These are phyloP conservation scores for Elgaria multicarinata DNA, from an alignment of 2,113 vertebrate species.

Conservation along the genomic window DNA sequence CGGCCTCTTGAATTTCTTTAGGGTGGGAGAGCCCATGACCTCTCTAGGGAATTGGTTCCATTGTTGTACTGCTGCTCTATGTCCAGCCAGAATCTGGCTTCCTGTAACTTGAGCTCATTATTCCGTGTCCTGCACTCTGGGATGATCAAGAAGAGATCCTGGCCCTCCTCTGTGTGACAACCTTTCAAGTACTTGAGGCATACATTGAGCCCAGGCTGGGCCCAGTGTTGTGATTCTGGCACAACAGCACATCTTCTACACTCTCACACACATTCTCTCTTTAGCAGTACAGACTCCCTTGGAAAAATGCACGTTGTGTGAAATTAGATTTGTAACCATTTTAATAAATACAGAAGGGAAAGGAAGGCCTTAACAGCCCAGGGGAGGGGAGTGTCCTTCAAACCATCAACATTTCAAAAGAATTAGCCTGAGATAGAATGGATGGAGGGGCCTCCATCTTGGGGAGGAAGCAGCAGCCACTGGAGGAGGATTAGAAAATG, in stretches of 20 bases:
- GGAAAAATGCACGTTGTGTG: not conserved
- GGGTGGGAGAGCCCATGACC: too few species aligned
- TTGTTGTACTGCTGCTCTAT: too few species aligned
- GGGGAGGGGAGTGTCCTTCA: not conserved
- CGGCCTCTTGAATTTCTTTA: too few species aligned
- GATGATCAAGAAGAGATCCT: too few species aligned
- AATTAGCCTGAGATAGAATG: not conserved
- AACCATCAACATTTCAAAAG: not conserved
- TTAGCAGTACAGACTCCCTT: not conserved
- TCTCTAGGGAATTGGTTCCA: too few species aligned
- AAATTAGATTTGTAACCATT: not conserved
- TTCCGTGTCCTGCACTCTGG: too few species aligned
- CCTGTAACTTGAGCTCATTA: too few species aligned
- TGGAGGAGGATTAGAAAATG: not conserved
- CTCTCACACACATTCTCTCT: not conserved
- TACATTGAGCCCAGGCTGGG: too few species aligned
- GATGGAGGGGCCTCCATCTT: not conserved
- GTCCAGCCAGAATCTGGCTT: too few species aligned
- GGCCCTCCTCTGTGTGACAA: too few species aligned
- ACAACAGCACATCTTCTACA: not conserved
- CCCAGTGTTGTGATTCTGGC: too few species aligned
- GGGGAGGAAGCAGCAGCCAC: not conserved
- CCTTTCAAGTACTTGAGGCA: too few species aligned
- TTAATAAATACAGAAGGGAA: not conserved
- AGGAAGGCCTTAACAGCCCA: not conserved